Evolutionary conservation across 2,888 invertebrate species (phyloP).

Genomic region (Hoplodrina blanda): DNA sequence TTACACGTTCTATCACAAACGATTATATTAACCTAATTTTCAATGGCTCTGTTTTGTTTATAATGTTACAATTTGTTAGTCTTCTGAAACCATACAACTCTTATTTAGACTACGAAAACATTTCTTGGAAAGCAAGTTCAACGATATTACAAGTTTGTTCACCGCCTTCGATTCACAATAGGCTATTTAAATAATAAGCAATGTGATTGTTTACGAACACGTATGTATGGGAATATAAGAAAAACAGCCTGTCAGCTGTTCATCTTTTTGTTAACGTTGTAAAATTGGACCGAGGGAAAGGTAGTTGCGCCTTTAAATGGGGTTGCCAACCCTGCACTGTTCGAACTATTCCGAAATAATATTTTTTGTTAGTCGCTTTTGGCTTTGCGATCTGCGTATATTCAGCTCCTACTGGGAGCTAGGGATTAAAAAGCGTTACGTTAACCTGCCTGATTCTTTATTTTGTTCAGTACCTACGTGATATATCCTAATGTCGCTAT

Average conservation of each 20-base stretch:
- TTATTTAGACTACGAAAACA: constrained; percentile 2
- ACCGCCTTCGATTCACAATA: constrained; percentile 43
- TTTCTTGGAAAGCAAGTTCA: constrained; percentile 37
- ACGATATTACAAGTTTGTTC: constrained; percentile 39
- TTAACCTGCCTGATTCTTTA: constrained; percentile 21
- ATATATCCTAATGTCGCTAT: constrained; percentile 26
- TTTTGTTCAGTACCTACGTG: constrained; percentile 27
- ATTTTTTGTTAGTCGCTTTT: constrained; percentile 28
- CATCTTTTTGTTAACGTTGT: constrained; percentile 45
- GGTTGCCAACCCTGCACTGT: constrained; percentile 20
- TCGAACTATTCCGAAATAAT: constrained; percentile 24
- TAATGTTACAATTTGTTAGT: constrained; percentile 21
- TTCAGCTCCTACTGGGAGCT: constrained; percentile 9
- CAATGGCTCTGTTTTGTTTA: constrained; percentile 41
- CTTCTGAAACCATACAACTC: constrained; percentile 24
- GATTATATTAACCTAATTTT: constrained; percentile 20
- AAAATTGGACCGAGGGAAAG: constrained; percentile 40
- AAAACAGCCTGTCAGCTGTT: constrained; percentile 50
- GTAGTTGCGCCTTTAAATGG: constrained; percentile 17
- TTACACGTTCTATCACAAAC: constrained; percentile 21
- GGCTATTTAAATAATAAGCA: constrained; percentile 48
- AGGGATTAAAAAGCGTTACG: constrained; percentile 48
- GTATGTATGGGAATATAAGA: constrained; percentile 47
- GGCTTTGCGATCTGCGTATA: constrained; percentile 25
- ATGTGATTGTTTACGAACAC: constrained; percentile 51